Evolutionary conservation across 1,140 invertebrate genomes (phyloP), one percentile per base, ranked within the genome.

Genomic region (Druon quercuslanigerum): DNA sequence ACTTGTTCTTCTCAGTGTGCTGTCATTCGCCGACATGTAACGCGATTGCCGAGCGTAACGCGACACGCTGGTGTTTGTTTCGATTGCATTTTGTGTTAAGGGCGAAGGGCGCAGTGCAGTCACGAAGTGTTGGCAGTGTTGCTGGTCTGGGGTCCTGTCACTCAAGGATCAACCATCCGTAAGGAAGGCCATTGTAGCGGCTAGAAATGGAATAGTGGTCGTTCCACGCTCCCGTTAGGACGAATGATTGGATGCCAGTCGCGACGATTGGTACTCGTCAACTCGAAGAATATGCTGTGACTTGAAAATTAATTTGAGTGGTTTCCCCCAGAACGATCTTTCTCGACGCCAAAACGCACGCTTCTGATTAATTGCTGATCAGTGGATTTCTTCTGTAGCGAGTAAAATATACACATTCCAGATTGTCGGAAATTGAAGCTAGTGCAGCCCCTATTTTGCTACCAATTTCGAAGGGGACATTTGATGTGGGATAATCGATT

Each of bases 301-400:
- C 87, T 89, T 87, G 88, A 89, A 89, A 46, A 90, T 90, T 90
- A 90, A 90, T 90, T 90, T 89, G 87, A 89, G 88, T 90, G 89
- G 89, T 89, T 90, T 89, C 81, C 85, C 76, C 82, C 73, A 83
- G 76, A 81, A 72, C 83, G 83, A 84, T 73, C 75, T 7, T 20
- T 33, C 25, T 33, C 8, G 20, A 60, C 20, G 71, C 54, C 75
- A 75, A 54, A 75, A 74, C 76, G 81, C 71, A 74, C 80, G 74
- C 77, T 79, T 52, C 82, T 86, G 83, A 87, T 88, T 88, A 87
- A 88, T 88, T 86, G 86, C 82, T 80, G 83, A 46, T 46, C 7
- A 11, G 40, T 46, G 40, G 40, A 46, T 46, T 11, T 46, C 40
- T 46, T 46, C 40, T 46, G 40, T 8, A 46, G 40, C 40, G 9